Conservation (phyloP, 2,888 invertebrate genomes). For the Merodon equestris region DNA sequence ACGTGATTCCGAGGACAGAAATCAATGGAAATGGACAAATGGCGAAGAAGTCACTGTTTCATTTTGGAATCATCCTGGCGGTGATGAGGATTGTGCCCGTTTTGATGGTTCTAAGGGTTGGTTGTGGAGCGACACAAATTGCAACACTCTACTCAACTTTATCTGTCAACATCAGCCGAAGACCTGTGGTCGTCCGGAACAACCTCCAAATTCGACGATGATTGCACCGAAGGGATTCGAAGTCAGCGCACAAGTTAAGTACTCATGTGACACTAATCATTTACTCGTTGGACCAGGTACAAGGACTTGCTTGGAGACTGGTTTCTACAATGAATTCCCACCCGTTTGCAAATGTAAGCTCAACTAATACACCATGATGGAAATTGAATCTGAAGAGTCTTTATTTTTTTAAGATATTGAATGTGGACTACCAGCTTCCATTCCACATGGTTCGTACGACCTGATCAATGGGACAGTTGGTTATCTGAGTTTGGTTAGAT, state of each 20-base stretch:
- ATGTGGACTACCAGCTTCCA: conserved; percentile 93
- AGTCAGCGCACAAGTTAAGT: conserved; percentile 91
- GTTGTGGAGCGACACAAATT: conserved; percentile 96
- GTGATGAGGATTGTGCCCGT: conserved; percentile 90
- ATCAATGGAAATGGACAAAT: conserved; percentile 93
- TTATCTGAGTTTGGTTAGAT: conserved; percentile 92
- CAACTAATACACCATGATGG: neutral
- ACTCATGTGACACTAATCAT: conserved; percentile 91
- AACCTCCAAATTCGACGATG: conserved; percentile 96
- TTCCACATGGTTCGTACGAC: conserved; percentile 88
- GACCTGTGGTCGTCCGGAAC: conserved; percentile 94
- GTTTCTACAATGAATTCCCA: conserved; percentile 95
- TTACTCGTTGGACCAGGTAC: conserved; percentile 91
- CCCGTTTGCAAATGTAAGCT: conserved; percentile 94
- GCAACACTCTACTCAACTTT: conserved; percentile 89
- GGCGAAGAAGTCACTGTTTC: conserved; percentile 93
- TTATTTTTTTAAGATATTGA: conserved; percentile 84
- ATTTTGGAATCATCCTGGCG: conserved; percentile 94
- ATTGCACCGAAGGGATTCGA: conserved; percentile 85
- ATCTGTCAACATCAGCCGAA: conserved; percentile 96
- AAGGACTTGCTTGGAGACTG: conserved; percentile 92
- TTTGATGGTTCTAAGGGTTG: conserved; percentile 96
- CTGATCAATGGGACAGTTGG: conserved; percentile 91
- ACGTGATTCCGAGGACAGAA: conserved; percentile 87
- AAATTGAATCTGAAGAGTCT: neutral